These are phyloP conservation scores for Echinops telfairi DNA, from an alignment of 2,113 vertebrate genomes.

Conservation along the genomic window DNA sequence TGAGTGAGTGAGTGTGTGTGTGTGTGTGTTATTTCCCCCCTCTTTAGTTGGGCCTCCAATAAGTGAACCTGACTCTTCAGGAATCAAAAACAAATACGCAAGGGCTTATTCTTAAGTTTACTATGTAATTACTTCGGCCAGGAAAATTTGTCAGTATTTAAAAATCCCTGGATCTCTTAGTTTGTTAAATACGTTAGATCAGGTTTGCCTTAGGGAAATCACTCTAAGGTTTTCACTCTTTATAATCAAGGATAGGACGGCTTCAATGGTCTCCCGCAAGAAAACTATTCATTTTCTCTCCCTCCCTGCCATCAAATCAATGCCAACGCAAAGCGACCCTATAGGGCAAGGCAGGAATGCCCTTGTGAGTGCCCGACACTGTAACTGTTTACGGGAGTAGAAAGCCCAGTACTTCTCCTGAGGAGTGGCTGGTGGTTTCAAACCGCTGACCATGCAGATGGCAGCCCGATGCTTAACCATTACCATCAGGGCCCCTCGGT, in stretches of 20 bases:
- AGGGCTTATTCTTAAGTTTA: slow-evolving; percentile 14
- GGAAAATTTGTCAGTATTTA: slow-evolving; percentile 45
- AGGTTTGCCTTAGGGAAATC: slow-evolving; percentile 56
- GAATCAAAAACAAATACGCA: background rate
- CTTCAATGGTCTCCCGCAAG: background rate
- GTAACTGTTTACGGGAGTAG: no score
- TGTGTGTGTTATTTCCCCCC: background rate
- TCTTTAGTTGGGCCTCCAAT: background rate
- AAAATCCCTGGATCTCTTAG: background rate
- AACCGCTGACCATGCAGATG: no score
- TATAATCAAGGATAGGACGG: background rate
- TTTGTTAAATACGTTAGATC: background rate
- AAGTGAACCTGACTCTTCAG: slow-evolving; percentile 50
- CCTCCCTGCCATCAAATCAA: no score
- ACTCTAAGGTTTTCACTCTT: slow-evolving; percentile 48
- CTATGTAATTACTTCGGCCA: slow-evolving; percentile 33
- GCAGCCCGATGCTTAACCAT: no score
- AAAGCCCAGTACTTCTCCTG: no score
- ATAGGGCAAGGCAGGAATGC: no score
- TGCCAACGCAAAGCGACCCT: no score
- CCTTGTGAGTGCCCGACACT: no score
- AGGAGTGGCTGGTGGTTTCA: no score
- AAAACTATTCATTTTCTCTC: background rate
- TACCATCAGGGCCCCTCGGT: no score
- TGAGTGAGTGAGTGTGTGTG: no score